Percentiles rank a stretch among this genome's conserved stretches.
These are phyloP conservation scores for Eidolon helvum DNA, from an alignment of 2,113 vertebrate species.

Conservation along the genomic window DNA sequence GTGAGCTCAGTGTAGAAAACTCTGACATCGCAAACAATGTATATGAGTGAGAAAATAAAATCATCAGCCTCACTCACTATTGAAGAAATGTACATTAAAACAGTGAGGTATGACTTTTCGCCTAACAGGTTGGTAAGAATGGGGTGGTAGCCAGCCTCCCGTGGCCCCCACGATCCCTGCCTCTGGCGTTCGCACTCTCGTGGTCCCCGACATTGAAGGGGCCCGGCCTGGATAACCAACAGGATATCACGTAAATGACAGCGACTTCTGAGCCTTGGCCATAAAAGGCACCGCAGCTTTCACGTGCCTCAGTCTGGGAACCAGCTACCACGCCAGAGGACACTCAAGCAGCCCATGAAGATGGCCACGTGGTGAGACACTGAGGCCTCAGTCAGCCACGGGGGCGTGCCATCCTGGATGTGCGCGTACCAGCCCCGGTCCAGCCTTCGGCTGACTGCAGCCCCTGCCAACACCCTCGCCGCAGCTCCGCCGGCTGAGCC, in stretches of 20 bases:
- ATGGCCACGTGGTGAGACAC: rapidly evolving
- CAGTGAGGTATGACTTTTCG: not conserved
- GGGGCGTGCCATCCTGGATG: rapidly evolving
- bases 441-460: not conserved
- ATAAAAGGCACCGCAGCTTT: not conserved
- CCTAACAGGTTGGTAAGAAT: not conserved
- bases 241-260: not conserved
- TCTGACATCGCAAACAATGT: not conserved
- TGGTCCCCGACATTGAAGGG: not conserved
- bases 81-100: not conserved
- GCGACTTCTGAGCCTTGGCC: not conserved
- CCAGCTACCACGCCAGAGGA: not conserved
- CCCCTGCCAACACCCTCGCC: not conserved
- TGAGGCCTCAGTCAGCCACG: not conserved
- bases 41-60: not conserved
- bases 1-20: not conserved
- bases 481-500: not conserved
- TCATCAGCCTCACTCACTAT: not conserved
- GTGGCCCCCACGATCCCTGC: rapidly evolving
- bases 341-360: not conserved
- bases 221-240: not conserved
- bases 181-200: not conserved
- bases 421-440: not conserved
- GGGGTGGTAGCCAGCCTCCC: too few species aligned
- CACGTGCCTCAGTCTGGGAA: not conserved